Evolutionary conservation across 2,797 vertebrate genomes (phyloP), one percentile per base, ranked within the genome.

Genomic region (Miopithecus talapoin): DNA sequence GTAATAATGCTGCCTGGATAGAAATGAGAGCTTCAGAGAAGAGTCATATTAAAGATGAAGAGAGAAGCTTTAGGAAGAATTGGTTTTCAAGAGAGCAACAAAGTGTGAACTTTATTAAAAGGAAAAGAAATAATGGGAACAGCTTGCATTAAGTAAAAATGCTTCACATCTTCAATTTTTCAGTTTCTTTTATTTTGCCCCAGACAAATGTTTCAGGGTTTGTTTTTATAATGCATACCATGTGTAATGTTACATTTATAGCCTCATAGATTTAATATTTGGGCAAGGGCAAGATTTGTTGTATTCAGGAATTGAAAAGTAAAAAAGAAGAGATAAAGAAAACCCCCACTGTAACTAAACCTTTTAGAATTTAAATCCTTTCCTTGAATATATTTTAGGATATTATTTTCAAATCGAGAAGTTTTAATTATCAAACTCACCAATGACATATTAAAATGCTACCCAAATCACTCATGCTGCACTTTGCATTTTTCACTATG

Each of bases 81-180:
- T 97, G 81, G n/a, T 95, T 98, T 98, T 98, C 95, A 98, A 97
- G 90, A 61, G 97, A 97, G 96, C 97, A 98, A 89, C 94, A 97
- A 88, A 97, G 64, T 14, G 4, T 88, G 53, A 95, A 97, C 93
- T 94, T 98, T 78, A 94, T 92, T 97, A 98, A 98, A 98, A 98
- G 80, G 59, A 78, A 88, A 76, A 98, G 75, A 48, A 98, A 96
- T 97, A 93, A 98, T 96, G 95, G 95, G 89, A 61, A 96, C 96
- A 98, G 97, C 95, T 96, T 57, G 59, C 55, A 95, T 95, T 97
- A 95, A 21, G 28, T 97, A 80, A 96, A 97, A 98, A 76, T 3
- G 75, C 5, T 57, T 89, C 91, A 97, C n/a, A 41, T 76, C 79
- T 98, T 91, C 48, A 91, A 14, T 96, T 89, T 97, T 98, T 98